Conservation (phyloP, 2,888 invertebrate genomes). For the Drosophila anomalata region DNA sequence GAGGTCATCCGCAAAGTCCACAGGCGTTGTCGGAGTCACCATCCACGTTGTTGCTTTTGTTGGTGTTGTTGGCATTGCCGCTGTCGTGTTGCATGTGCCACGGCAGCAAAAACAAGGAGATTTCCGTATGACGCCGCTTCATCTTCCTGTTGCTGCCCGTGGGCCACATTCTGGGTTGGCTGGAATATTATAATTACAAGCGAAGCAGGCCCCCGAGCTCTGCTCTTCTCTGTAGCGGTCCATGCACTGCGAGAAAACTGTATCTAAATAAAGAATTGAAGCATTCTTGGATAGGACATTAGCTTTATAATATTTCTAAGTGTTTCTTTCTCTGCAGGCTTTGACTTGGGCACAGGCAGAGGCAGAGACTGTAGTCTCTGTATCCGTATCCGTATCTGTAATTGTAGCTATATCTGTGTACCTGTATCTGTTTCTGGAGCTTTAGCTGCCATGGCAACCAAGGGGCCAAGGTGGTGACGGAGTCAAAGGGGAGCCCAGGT, state of each 20-base stretch:
- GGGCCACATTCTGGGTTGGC: conserved; percentile 74
- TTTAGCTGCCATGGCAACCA: conserved; percentile 37
- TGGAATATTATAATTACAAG: conserved; percentile 80
- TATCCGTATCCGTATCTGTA: conserved; percentile 11
- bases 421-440: conserved; percentile 15
- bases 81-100: conserved; percentile 72
- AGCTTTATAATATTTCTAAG: too few species aligned
- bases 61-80: conserved; percentile 13
- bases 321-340: conserved; percentile 19
- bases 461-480: conserved; percentile 3
- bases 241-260: background rate
- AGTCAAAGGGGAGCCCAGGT: conserved; percentile 26
- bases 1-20: conserved; percentile 77
- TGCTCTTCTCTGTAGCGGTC: conserved; percentile 34
- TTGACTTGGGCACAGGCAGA: conserved; percentile 50
- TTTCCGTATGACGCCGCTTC: conserved; percentile 70
- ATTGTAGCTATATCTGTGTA: conserved; percentile 5
- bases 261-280: background rate
- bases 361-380: conserved; percentile 4
- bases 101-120: conserved; percentile 47
- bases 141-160: conserved; percentile 63
- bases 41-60: conserved; percentile 2
- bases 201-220: conserved; percentile 76
- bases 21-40: conserved; percentile 49
- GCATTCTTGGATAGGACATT: too few species aligned